These are phyloP conservation scores for Embiotoca jacksoni DNA, from an alignment of 2,113 vertebrate species.

Conservation along the genomic window DNA sequence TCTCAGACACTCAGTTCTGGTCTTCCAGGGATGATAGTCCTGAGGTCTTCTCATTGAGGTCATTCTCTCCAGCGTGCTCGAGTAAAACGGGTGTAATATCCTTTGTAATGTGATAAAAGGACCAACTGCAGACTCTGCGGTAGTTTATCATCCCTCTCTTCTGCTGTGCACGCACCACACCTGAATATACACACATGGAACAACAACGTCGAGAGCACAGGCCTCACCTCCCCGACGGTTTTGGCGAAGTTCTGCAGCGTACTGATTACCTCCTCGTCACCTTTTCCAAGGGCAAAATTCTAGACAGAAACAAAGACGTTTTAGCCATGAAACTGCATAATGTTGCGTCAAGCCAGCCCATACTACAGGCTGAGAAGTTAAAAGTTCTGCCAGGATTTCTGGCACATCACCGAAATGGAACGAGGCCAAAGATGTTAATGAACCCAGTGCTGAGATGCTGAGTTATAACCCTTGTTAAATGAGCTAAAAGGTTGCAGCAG, in stretches of 20 bases:
- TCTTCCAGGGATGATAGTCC: slow-evolving; percentile 24
- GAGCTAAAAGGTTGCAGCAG: slow-evolving; percentile 2
- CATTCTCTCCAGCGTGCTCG: slow-evolving; percentile 17
- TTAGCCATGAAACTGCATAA: slow-evolving; percentile 21
- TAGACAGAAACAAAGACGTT: slow-evolving; percentile 73
- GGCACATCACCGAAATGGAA: slow-evolving; percentile 30
- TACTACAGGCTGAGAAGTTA: neutral
- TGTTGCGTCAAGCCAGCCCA: neutral
- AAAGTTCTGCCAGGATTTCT: slow-evolving; percentile 29
- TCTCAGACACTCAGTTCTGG: slow-evolving; percentile 15
- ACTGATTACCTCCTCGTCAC: slow-evolving; percentile 96
- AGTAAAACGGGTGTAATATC: slow-evolving; percentile 29
- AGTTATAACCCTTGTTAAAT: slow-evolving; percentile 20
- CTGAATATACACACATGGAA: neutral
- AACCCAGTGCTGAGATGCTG: slow-evolving; percentile 4
- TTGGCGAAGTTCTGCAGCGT: slow-evolving; percentile 94
- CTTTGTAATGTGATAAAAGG: slow-evolving; percentile 32
- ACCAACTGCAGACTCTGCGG: neutral
- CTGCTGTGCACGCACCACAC: neutral
- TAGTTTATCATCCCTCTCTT: slow-evolving; percentile 13
- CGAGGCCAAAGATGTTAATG: slow-evolving; percentile 36
- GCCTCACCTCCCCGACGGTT: slow-evolving; percentile 94
- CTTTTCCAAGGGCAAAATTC: slow-evolving; percentile 98
- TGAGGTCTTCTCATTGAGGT: slow-evolving; percentile 28
- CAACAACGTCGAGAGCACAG: neutral